Percentiles rank a stretch among this genome's conserved stretches.
Evolutionary conservation across 2,113 vertebrate species (phyloP).

Genomic region (Colius striatus): DNA sequence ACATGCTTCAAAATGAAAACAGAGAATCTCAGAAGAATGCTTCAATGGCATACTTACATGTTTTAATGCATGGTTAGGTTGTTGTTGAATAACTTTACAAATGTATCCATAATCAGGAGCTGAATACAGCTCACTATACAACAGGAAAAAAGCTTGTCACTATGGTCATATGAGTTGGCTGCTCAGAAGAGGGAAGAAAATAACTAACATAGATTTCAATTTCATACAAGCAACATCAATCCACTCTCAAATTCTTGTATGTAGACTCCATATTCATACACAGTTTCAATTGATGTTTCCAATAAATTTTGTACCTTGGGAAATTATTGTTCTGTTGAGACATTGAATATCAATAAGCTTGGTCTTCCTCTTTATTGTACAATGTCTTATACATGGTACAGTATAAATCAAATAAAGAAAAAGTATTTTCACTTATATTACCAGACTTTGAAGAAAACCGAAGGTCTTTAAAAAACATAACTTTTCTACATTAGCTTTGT

Average conservation of each 20-base stretch:
- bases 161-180: neutral
- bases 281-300: neutral
- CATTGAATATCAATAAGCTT: neutral
- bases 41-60: neutral
- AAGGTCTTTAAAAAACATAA: neutral
- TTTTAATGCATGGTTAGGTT: neutral
- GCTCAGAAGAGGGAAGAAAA: neutral
- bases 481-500: neutral
- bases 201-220: neutral
- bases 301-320: neutral
- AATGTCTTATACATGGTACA: fast-evolving
- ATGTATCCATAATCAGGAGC: neutral
- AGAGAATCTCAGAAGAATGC: neutral
- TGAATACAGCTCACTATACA: neutral
- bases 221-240: neutral
- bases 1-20: neutral
- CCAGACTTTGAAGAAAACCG: neutral
- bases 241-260: neutral
- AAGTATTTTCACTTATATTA: neutral
- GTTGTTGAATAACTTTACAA: neutral
- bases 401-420: neutral
- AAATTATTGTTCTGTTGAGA: neutral
- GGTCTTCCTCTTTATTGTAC: neutral
- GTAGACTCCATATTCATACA: neutral
- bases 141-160: neutral